A percentile compares a stretch with the other conserved stretches of the same genome.
These are phyloP conservation scores for Brachionus manjavacas DNA, from an alignment of 1,140 invertebrate genomes.

Conservation along the genomic window DNA sequence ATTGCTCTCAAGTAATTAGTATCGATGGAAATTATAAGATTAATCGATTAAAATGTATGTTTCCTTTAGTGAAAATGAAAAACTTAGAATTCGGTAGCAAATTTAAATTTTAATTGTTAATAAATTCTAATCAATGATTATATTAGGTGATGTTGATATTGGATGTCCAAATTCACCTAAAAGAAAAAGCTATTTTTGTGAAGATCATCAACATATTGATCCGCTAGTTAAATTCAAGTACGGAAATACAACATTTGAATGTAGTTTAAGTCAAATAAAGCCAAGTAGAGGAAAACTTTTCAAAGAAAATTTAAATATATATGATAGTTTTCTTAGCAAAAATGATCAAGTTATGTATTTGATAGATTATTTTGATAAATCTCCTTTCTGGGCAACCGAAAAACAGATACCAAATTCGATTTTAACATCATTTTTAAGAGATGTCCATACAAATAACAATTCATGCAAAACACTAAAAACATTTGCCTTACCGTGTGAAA, in stretches of 20 bases:
- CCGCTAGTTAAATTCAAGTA: neutral
- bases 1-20: neutral
- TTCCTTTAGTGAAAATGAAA: neutral
- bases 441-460: neutral
- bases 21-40: neutral
- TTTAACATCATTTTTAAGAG: neutral
- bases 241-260: neutral
- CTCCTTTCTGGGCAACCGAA: neutral
- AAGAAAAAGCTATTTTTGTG: constrained; percentile 8
- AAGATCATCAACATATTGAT: neutral
- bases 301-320: neutral
- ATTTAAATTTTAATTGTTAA: neutral
- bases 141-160: neutral
- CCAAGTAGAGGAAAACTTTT: neutral
- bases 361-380: neutral
- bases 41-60: neutral
- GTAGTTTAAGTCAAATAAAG: neutral
- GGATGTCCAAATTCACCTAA: neutral
- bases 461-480: neutral
- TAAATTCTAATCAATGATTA: neutral
- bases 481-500: too few species aligned
- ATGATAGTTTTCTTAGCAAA: neutral
- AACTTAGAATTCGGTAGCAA: neutral
- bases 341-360: neutral
- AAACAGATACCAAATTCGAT: neutral